A percentile compares a stretch with the other conserved stretches of the same genome.
Evolutionary conservation across 2,888 invertebrate species (phyloP).

Genomic region (Geotrupes spiniger): DNA sequence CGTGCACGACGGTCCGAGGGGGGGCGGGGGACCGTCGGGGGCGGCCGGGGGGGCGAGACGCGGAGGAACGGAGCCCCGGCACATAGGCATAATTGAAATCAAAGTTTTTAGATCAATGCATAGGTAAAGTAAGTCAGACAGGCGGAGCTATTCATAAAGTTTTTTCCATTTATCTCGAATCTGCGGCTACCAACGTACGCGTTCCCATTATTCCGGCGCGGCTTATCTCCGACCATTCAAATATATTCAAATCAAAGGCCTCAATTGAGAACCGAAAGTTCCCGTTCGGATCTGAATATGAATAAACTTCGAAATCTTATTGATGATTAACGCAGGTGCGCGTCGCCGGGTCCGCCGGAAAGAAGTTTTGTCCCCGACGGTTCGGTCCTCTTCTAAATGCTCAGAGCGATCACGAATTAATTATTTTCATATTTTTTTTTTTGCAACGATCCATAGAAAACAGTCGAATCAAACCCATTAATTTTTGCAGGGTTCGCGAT

Average conservation of each 20-base stretch:
- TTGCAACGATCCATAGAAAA: no score
- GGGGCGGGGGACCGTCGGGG: background rate
- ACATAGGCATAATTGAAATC: slow-evolving; percentile 5
- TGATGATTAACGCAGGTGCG: slow-evolving; percentile 6
- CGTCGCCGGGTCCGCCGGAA: background rate
- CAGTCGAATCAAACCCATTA: no score
- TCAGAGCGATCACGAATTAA: no score
- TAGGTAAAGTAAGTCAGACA: slow-evolving; percentile 18
- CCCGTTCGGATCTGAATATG: slow-evolving; percentile 19
- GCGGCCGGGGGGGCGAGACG: background rate
- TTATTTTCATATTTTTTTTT: no score
- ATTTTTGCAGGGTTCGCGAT: no score
- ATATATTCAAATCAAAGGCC: slow-evolving; percentile 26
- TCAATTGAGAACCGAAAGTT: slow-evolving; percentile 18
- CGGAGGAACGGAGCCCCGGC: background rate
- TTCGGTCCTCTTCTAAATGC: no score
- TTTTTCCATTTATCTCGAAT: slow-evolving; percentile 31
- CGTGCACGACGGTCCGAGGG: background rate
- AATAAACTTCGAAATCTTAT: slow-evolving; percentile 11
- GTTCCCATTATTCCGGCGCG: slow-evolving; percentile 11
- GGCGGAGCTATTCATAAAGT: slow-evolving; percentile 25
- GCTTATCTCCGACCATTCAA: slow-evolving; percentile 19
- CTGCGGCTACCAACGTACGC: slow-evolving; percentile 21
- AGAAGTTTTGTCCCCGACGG: no score
- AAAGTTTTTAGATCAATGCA: slow-evolving; percentile 8